Evolutionary conservation across 2,888 invertebrate species (phyloP).

Genomic region (Heterodera filipjevi): DNA sequence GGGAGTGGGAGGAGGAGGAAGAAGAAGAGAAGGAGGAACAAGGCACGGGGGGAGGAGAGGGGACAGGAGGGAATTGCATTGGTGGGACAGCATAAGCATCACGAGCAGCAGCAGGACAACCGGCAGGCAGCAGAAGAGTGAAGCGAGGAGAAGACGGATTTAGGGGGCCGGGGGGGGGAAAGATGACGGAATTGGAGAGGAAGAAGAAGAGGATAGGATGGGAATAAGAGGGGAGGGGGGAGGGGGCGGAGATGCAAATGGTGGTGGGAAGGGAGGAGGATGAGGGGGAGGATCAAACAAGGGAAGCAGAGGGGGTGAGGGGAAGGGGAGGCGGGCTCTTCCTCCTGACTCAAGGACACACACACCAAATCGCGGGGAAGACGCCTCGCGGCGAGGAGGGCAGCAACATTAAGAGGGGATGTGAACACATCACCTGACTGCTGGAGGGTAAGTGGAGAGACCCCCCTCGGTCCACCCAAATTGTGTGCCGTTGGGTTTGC

Average conservation of each 20-base stretch:
- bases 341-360: neutral
- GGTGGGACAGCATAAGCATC: slow-evolving; percentile 3
- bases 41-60: neutral
- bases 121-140: neutral
- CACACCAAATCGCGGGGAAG: neutral
- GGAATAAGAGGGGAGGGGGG: neutral
- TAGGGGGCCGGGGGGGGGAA: neutral
- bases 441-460: neutral
- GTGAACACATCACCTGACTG: neutral
- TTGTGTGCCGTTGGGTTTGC: too few relatives aligned
- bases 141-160: neutral
- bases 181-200: neutral
- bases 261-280: neutral
- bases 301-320: neutral
- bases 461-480: too few relatives aligned
- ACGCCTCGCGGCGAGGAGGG: neutral
- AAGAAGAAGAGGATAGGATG: neutral
- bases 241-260: slow-evolving; percentile 12
- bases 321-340: neutral
- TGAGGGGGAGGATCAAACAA: too few relatives aligned
- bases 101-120: too few relatives aligned
- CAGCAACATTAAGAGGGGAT: neutral
- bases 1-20: neutral
- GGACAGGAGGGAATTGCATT: neutral
- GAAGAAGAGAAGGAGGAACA: too few relatives aligned